phyloP scores from a whole-genome alignment of 1,140 invertebrate genomes.

The Helicoverpa armigera region DNA sequence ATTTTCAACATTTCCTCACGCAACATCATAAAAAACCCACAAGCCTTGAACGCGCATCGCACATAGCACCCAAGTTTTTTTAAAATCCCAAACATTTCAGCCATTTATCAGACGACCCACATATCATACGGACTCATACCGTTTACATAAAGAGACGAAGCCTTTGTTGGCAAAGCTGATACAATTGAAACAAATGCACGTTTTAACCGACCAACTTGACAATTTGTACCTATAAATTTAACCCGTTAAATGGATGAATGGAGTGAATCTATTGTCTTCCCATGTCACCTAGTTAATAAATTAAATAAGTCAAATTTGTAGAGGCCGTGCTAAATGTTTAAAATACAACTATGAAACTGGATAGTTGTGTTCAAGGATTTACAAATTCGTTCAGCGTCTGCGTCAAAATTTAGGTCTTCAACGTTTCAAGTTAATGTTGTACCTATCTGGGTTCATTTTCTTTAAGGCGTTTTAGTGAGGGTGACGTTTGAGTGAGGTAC shows the following conservation, averaged over 20 bases:
- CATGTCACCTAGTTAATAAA: conserved; percentile 41
- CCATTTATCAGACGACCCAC: conserved; percentile 51
- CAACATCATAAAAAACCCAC: conserved; percentile 56
- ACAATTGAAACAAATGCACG: conserved; percentile 57
- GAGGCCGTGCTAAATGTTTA: background rate
- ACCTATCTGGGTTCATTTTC: conserved; percentile 5
- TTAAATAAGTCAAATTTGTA: conserved; percentile 12
- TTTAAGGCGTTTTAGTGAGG: conserved; percentile 22
- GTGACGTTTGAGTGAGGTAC: conserved; percentile 28
- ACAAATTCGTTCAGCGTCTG: background rate
- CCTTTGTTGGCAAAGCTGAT: conserved; percentile 51
- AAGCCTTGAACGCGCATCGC: conserved; percentile 41
- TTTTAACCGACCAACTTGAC: conserved; percentile 43
- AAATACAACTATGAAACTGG: background rate
- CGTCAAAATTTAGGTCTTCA: conserved; percentile 19
- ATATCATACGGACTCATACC: conserved; percentile 48
- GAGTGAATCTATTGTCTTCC: conserved; percentile 48
- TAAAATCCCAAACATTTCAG: conserved; percentile 50
- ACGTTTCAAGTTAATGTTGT: background rate
- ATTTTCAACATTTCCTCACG: conserved; percentile 76
- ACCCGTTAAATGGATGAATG: conserved; percentile 17
- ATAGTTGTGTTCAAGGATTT: background rate
- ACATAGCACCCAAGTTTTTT: conserved; percentile 43
- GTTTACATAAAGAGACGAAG: conserved; percentile 47
- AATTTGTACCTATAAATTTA: conserved; percentile 55